Percentiles rank a stretch among this genome's conserved stretches.
These are phyloP conservation scores for Alentia gelatinosa DNA, from an alignment of 2,888 invertebrate species.

Conservation along the genomic window DNA sequence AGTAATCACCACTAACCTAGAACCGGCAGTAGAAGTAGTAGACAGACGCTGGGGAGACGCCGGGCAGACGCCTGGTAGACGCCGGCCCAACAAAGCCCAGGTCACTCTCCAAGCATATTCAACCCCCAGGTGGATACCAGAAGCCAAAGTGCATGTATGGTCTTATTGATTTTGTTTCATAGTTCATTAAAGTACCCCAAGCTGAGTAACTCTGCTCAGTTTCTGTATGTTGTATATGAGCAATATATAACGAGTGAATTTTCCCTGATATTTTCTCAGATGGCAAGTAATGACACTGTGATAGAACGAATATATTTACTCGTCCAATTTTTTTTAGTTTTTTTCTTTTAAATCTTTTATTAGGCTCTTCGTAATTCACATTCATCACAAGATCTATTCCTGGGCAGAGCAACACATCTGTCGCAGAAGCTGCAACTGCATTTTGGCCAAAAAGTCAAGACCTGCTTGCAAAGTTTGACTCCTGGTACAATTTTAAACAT, in stretches of 20 bases:
- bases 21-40: neutral
- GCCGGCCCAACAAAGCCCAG: neutral
- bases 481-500: neutral
- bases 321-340: neutral
- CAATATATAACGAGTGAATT: neutral
- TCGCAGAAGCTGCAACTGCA: neutral
- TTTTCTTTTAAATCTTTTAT: neutral
- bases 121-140: neutral
- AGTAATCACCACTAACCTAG: slow-evolving; percentile 52
- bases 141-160: neutral
- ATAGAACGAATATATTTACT: neutral
- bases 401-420: neutral
- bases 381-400: neutral
- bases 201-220: neutral
- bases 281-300: neutral
- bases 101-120: no score
- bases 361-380: neutral
- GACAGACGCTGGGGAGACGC: neutral
- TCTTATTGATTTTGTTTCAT: neutral
- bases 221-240: neutral
- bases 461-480: neutral
- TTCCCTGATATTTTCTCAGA: neutral
- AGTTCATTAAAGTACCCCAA: neutral
- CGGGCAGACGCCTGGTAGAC: no score
- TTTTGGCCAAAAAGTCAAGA: neutral